phyloP scores from a whole-genome alignment of 1,140 invertebrate genomes.

The Bombus waltoni region DNA sequence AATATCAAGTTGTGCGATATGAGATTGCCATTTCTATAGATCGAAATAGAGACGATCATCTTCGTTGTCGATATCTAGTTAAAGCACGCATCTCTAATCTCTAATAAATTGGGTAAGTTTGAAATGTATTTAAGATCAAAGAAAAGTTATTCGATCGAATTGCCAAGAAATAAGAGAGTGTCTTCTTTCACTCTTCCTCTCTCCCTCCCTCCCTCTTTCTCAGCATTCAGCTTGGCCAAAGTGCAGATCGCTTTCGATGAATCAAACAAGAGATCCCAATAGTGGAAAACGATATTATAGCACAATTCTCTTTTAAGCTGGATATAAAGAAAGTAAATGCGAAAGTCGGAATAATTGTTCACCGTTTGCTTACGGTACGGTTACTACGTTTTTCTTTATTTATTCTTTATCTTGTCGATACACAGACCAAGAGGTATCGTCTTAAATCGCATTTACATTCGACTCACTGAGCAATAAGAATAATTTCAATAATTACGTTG shows the following conservation, averaged over 20 bases:
- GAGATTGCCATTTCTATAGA: neutral
- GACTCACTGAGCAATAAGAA: neutral
- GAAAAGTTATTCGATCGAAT: neutral
- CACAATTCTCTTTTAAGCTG: neutral
- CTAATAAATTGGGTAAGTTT: neutral
- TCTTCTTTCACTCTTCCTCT: neutral
- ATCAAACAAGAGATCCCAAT: neutral
- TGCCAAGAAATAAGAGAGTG: neutral
- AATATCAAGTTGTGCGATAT: neutral
- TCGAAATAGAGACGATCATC: too few species aligned
- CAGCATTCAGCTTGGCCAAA: too few species aligned
- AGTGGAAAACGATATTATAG: slow-evolving; percentile 2
- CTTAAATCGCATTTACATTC: neutral
- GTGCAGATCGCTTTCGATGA: neutral
- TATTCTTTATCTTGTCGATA: neutral
- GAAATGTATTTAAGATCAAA: neutral
- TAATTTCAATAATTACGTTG: too few species aligned
- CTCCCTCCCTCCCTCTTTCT: neutral
- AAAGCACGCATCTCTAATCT: neutral
- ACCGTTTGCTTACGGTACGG: neutral
- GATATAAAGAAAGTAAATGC: neutral
- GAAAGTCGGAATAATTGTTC: neutral
- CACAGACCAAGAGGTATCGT: neutral
- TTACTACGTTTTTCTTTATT: neutral
- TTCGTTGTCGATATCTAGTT: neutral